Percentiles rank a stretch among this genome's conserved stretches.
Conservation (phyloP, 2,113 vertebrate species). For the Meleagris gallopavo region DNA sequence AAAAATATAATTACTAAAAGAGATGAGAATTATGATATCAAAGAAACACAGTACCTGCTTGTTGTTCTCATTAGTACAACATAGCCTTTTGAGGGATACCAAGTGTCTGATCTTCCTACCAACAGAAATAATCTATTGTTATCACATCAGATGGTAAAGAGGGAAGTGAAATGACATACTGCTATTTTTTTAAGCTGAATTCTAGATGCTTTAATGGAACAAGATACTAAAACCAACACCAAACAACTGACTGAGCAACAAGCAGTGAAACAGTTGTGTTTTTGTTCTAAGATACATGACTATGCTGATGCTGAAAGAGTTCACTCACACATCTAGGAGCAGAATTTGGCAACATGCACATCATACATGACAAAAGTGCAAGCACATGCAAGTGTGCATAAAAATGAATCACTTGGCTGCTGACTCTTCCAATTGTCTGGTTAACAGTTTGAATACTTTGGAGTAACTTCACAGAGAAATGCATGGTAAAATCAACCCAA, state of each 20-base stretch:
- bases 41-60: slow-evolving; percentile 85
- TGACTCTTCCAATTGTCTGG: neutral
- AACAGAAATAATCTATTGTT: slow-evolving; percentile 72
- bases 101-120: slow-evolving; percentile 95
- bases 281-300: neutral
- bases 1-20: neutral
- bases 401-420: neutral
- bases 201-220: neutral
- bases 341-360: neutral
- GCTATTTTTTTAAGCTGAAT: neutral
- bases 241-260: neutral
- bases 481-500: neutral
- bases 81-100: slow-evolving; percentile 93
- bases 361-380: neutral
- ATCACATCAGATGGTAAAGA: slow-evolving; percentile 24
- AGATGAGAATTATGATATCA: neutral
- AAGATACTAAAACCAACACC: neutral
- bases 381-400: fast-evolving
- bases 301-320: neutral
- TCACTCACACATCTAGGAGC: neutral
- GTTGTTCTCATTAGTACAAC: slow-evolving; percentile 85
- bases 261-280: neutral
- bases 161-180: neutral
- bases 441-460: neutral
- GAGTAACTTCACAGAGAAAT: neutral